Base-by-base conservation (phyloP, 2,797 vertebrate species). In the Trematomus bernacchii region DNA sequence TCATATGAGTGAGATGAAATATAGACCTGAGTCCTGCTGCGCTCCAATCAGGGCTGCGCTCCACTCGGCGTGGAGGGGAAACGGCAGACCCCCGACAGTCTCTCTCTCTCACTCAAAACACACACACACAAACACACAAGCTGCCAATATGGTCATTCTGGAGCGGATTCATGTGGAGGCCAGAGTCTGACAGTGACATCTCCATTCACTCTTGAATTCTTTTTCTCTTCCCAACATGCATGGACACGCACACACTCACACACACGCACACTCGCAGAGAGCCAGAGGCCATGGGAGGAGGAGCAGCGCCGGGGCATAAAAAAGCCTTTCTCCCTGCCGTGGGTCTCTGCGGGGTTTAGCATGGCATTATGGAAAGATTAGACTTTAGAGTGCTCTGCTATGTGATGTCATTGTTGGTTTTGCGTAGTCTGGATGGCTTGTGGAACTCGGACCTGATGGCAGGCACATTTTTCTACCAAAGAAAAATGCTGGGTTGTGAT, bases 131-230 rank as follows among this genome's bases (percentile, higher is more conserved):
- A 42, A 74, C 71, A 76, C 76, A 88, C 80, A 85, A 86, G 79
- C 90, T 91, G 90, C 91, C 92, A 93, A 94, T 92, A 92, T 83
- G 92, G 91, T 79, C 89, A 83, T 85, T 90, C 86, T 91, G 81
- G 77, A 90, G 88, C 75, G 30, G 86, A 91, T 91, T 91, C 89
- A 90, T 86, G 91, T 54, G 84, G 87, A 91, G 87, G 86, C 91
- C 84, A 78, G 87, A 74, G 81, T 92, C 91, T 93, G 93, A 94
- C 94, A 95, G 93, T 95, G 93, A 95, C 94, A 94, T 94, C 94
- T 95, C 93, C 92, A 94, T 95, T 93, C 91, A 92, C 82, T 90
- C 85, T 52, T 58, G 75, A 89, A 92, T 90, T 91, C 85, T 87
- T 91, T 92, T 87, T 89, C 87, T 79, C 80, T 82, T 82, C 84